These are phyloP conservation scores for Argyra leucocephala DNA, from an alignment of 2,888 invertebrate genomes.

Conservation along the genomic window DNA sequence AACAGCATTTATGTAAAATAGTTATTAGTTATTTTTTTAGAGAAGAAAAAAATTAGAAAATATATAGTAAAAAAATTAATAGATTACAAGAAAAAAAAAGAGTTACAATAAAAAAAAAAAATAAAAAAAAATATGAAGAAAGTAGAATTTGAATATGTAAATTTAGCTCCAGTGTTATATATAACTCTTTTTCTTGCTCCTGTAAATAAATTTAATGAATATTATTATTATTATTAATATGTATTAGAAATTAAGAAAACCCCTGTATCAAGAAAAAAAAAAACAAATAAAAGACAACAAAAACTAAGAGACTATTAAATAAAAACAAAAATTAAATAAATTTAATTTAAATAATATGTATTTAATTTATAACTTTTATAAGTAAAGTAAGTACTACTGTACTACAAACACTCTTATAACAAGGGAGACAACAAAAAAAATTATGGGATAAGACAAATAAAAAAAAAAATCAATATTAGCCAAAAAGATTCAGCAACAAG, in stretches of 20 bases:
- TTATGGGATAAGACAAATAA: no score
- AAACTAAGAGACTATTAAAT: conserved; percentile 1
- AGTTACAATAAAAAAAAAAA: neutral
- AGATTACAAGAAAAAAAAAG: no score
- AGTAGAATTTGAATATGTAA: neutral
- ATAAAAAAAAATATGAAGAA: neutral
- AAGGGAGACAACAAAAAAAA: no score
- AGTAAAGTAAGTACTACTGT: no score
- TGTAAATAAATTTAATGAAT: neutral
- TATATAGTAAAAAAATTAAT: neutral
- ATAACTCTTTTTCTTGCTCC: neutral
- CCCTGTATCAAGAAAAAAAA: neutral
- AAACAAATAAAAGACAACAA: conserved; percentile 3
- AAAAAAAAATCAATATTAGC: no score
- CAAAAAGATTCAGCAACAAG: no score
- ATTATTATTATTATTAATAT: neutral
- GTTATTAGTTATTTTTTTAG: conserved; percentile 6
- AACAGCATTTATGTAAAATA: neutral
- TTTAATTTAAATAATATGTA: neutral
- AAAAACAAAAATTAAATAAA: neutral
- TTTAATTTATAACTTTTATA: no score
- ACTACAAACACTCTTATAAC: no score
- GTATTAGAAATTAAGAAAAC: conserved; percentile 4
- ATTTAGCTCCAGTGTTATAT: neutral
- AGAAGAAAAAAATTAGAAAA: neutral